Conservation (phyloP, 2,888 invertebrate genomes). For the Drosophila nr. medialis region DNA sequence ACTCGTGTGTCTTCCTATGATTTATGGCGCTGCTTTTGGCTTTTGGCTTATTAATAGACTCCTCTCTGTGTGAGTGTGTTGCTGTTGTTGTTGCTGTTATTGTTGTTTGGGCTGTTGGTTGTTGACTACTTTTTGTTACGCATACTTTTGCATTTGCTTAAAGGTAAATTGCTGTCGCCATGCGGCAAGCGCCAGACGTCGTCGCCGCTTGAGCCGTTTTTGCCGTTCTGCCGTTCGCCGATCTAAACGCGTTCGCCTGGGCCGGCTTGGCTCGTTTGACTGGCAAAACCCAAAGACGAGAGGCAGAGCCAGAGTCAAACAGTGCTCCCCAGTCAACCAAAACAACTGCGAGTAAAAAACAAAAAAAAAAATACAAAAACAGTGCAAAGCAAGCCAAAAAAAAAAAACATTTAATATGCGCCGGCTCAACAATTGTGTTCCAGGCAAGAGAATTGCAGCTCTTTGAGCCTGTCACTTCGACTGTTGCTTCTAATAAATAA, state of each 20-base stretch:
- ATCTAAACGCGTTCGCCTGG: constrained; percentile 65
- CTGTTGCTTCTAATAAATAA: constrained; percentile 78
- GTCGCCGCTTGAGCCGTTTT: constrained; percentile 16
- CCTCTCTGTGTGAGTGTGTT: constrained; percentile 57
- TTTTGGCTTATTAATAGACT: constrained; percentile 75
- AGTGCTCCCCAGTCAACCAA: constrained; percentile 19
- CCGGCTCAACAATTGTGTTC: constrained; percentile 15
- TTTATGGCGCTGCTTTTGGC: constrained; percentile 75
- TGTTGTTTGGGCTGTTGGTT: constrained; percentile 35
- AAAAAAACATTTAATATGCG: constrained; percentile 69
- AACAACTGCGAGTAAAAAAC: not conserved
- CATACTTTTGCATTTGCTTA: constrained; percentile 78
- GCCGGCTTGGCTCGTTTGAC: constrained; percentile 80
- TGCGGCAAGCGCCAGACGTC: constrained; percentile 61
- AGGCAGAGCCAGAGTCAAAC: constrained; percentile 28
- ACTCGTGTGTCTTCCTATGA: constrained; percentile 79
- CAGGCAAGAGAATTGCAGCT: constrained; percentile 29
- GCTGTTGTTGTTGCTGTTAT: constrained; percentile 33
- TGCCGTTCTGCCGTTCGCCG: constrained; percentile 21
- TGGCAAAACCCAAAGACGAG: constrained; percentile 55
- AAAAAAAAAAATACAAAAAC: constrained; percentile 18
- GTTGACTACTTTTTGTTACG: constrained; percentile 61
- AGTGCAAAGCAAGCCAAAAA: constrained; percentile 44
- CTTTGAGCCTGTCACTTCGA: constrained; percentile 20
- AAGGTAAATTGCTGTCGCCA: constrained; percentile 81